Evolutionary conservation across 2,113 vertebrate species (phyloP), one percentile per base, ranked within the genome.

Genomic region (Corydoras maculifer): DNA sequence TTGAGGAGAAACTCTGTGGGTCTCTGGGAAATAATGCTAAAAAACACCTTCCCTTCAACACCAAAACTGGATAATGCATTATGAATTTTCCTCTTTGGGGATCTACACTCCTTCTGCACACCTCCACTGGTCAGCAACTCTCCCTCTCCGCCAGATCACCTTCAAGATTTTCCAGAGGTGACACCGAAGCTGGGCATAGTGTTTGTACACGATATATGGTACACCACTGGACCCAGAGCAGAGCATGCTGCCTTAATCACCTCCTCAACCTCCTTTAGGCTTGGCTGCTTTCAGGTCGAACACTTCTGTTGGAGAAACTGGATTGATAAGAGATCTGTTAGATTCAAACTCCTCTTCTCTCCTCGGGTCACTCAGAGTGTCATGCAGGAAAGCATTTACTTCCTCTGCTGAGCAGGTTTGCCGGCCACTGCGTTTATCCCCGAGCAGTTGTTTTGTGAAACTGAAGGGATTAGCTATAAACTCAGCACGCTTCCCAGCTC

Each of bases 381-480:
- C 18, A 2, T 58, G 13, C 13, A 72, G 53, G 35, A 60, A 69
- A 14, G 12, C 6, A 8, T 72, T 49, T 0, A 69, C 32, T 9
- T 77, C 54, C 6, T 63, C 68, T 31, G 4, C 35, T 30, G 75
- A 61, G 14, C 77, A 64, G 3, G 3, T 9, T 3, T 64, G 71
- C 1, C 6, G 58, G 5, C 60, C 49, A 65, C 71, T 71, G 5
- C 2, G 18, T 32, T 77, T 77, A 2, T 74, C 5, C n/a, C 68
- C 43, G 8, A 65, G 58, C 15, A 76, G 59, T 15, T 68, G 35
- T 54, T 73, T 74, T 0, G 50, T 70, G 14, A 79, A 73, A 0
- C 53, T 15, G 48, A 77, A 79, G 3, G 62, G 65, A n/a, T 69
- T 75, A 7, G 53, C 4, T 2, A 72, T 73, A 9, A 78, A 75